Evolutionary conservation across 37 sponge, comb jelly and placozoan species (phyloP).

Genomic region (Oopsacas minuta): DNA sequence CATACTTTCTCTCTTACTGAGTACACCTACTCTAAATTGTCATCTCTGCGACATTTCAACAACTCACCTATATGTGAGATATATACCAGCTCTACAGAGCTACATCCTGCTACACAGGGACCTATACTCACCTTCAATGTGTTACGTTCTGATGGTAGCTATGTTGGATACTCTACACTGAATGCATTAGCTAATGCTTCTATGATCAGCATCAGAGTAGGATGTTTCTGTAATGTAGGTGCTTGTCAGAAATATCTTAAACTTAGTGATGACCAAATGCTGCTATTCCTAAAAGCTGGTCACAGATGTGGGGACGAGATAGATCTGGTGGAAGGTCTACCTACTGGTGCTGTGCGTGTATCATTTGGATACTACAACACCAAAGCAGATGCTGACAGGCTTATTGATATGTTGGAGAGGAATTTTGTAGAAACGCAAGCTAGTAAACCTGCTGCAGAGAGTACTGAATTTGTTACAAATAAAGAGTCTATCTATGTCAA

Average conservation of each 20-base stretch:
- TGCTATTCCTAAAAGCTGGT: constrained; percentile 50
- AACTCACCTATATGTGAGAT: constrained; percentile 44
- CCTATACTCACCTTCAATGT: constrained; percentile 73
- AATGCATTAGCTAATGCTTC: constrained; percentile 36
- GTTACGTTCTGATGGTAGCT: constrained; percentile 36
- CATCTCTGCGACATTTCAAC: constrained; percentile 32
- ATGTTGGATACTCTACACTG: constrained; percentile 41
- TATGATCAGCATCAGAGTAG: constrained; percentile 70
- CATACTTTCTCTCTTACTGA: constrained; percentile 69
- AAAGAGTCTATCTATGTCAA: not conserved
- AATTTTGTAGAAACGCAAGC: not conserved
- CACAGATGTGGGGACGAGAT: constrained; percentile 76
- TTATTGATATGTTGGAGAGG: constrained; percentile 21
- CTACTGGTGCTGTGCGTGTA: constrained; percentile 74
- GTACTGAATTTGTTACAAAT: not conserved
- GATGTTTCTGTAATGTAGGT: constrained; percentile 90
- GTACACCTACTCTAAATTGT: constrained; percentile 31
- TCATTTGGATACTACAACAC: constrained; percentile 86
- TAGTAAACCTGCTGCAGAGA: not conserved
- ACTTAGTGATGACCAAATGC: constrained; percentile 27
- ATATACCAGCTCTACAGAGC: constrained; percentile 35
- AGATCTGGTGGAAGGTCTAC: constrained; percentile 65
- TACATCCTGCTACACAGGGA: constrained; percentile 43
- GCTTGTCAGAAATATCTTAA: constrained; percentile 66
- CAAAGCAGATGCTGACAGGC: constrained; percentile 35